phyloP scores from a whole-genome alignment of 1,140 invertebrate species.

The Bombus haemorrhoidalis region DNA sequence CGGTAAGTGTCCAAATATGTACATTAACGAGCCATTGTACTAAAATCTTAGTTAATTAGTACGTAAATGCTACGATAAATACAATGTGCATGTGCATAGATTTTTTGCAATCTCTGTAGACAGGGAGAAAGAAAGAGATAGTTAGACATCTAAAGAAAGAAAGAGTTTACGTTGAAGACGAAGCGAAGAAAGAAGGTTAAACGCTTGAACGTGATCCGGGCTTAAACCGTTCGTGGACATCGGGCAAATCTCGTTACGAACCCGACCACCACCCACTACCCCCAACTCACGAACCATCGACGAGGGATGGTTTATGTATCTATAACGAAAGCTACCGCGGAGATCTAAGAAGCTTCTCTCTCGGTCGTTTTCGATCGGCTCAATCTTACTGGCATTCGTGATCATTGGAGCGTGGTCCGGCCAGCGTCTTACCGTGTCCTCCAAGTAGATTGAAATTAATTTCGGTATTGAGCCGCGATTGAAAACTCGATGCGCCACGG shows the following conservation, averaged over 20 bases:
- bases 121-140: not conserved
- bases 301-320: conserved; percentile 64
- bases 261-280: conserved; percentile 43
- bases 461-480: conserved; percentile 64
- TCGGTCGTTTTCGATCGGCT: conserved; percentile 67
- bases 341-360: conserved; percentile 70
- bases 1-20: too few relatives aligned
- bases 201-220: conserved; percentile 77
- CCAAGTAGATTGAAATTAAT: conserved; percentile 71
- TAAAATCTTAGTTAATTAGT: too few relatives aligned
- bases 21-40: too few relatives aligned
- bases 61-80: too few relatives aligned
- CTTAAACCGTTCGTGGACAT: conserved; percentile 77
- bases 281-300: conserved; percentile 17
- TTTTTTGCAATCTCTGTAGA: too few relatives aligned
- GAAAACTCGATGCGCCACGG: conserved; percentile 55
- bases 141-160: not conserved
- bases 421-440: conserved; percentile 50
- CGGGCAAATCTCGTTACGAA: conserved; percentile 75
- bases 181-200: conserved; percentile 70
- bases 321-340: conserved; percentile 56
- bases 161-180: conserved; percentile 30
- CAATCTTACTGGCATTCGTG: conserved; percentile 77
- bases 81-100: too few relatives aligned
- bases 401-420: conserved; percentile 65